These are phyloP conservation scores for Lutraria lutraria DNA, from an alignment of 2,888 invertebrate genomes.

Conservation along the genomic window DNA sequence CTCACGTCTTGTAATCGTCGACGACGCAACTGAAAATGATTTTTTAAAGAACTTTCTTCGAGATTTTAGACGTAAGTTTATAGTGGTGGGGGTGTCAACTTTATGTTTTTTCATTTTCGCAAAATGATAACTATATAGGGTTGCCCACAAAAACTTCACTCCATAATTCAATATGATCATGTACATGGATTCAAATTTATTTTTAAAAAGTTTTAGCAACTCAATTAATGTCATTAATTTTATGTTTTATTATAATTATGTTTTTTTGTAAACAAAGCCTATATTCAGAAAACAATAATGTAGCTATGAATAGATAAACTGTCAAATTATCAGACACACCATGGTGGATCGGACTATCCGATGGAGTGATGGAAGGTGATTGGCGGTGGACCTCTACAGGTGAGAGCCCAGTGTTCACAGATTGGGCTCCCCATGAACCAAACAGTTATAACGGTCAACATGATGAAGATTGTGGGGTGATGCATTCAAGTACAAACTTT, in stretches of 20 bases:
- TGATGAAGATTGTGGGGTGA: conserved; percentile 30
- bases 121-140: neutral
- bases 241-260: no score
- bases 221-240: neutral
- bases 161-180: neutral
- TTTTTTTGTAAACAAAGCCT: neutral
- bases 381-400: neutral
- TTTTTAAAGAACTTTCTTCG: neutral
- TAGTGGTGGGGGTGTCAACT: neutral
- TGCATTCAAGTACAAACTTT: conserved; percentile 10
- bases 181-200: no score
- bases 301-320: neutral
- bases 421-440: conserved; percentile 30
- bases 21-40: neutral
- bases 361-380: neutral
- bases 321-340: neutral
- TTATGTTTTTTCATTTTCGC: neutral
- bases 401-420: neutral
- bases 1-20: neutral
- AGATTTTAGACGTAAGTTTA: conserved; percentile 11
- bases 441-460: conserved; percentile 22
- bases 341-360: conserved; percentile 33
- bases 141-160: neutral
- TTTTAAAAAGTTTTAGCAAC: no score
- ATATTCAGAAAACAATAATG: neutral